Evolutionary conservation across 2,113 vertebrate species (phyloP), one percentile per base, ranked within the genome.

Genomic region (Piprites chloris): DNA sequence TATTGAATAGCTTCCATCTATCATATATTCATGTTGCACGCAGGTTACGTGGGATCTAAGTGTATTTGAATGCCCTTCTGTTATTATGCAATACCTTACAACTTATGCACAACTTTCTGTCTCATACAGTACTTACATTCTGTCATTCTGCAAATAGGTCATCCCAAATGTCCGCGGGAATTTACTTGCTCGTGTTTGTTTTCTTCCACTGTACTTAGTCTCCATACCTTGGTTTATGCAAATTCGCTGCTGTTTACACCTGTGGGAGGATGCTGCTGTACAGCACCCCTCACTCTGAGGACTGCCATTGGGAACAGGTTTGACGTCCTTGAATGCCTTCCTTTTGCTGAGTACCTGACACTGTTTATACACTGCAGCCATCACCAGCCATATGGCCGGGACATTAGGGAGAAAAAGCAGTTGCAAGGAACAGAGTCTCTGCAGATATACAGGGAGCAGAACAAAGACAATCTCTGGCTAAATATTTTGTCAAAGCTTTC

Each of bases 161-260:
- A 83, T 21, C 27, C 35, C 44, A 83, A 79, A 63, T 37, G 9
- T 8, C 37, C 41, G 15, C 16, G 24, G 65, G 39, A 41, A 3
- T 83, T 63, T 50, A 20, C 8, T 30, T 53, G 4, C 21, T 33
- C 27, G 12, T 66, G 11, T 30, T 69, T 80, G 19, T 24, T 50
- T 50, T 72, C 61, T 12, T 14, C 42, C n/a, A 53, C 42, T 0
- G 0, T 5, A 2, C 0, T 3, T 56, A 33, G 23, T 53, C 92
- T 84, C 21, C 42, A 13, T 62, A 5, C 13, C 32, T 87, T 22
- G 2, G 16, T 44, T 85, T 61, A n/a, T 35, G 23, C 49, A 79
- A 23, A 39, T 16, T 88, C 21, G 17, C 50, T 42, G 59, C 37
- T 81, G 22, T 46, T 68, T 53, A 19, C 21, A n/a, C 16, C 8